Base-by-base conservation (phyloP, 2,888 invertebrate species). In the Platynereis dumerilii region DNA sequence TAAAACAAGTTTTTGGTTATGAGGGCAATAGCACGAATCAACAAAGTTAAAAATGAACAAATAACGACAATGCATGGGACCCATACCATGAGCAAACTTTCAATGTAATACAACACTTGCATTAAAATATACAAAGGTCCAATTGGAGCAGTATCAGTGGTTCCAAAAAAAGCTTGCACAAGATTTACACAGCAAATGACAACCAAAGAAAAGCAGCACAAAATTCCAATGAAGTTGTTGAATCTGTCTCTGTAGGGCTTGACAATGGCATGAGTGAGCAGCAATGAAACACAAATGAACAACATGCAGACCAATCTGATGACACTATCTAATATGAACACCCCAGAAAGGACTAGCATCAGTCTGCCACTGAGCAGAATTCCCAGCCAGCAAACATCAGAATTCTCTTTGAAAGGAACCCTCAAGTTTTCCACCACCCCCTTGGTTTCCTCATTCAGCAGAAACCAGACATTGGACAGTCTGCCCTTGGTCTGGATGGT, bases 111-210 rank as follows among this genome's bases (percentile, higher is more conserved):
- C 34, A 69, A 66, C 15, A 68, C 27, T 57, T 59, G 55, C 65
- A 66, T 68, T 17, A 68, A 59, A 3, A 52, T 44, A 2, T 27
- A 22, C 24, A 66, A 56, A 1, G 68, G 68, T 20, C 68, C 68
- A 20, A 55, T 52, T 28, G 68, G 68, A 1, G 59, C 48, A 28
- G 66, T 66, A 29, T 68, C 68, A 1, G 65, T 62, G 0, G 65
- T 58, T 20, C 66, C 65, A 28, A 68, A 68, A 26, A 61, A 39
- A 24, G 68, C 65, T 2, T 62, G 29, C 2, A 68, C 48, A 1
- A 68, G 60, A 29, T 68, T 68, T 34, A 68, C 66, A 17, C 63
- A 55, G n/a, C 62, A 61, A 1, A 68, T 65, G 1, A 68, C 56
- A 17, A 68, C 55, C 2, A 68, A 56, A 29, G 68, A 62, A 7